Conservation (phyloP, 2,888 invertebrate species). For the Gymnoscelis rufifasciata region DNA sequence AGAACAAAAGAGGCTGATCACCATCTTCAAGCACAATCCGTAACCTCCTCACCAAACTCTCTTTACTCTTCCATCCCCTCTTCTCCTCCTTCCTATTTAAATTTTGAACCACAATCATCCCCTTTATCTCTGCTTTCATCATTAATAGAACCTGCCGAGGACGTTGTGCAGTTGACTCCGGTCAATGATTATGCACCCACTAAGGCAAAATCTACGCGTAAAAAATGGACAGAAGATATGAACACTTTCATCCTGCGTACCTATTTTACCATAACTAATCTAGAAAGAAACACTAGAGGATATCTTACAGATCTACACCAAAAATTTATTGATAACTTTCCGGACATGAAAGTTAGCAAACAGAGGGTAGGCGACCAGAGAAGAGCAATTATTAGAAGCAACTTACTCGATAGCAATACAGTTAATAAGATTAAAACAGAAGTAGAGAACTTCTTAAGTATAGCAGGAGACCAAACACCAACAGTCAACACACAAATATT, state of each 20-base stretch:
- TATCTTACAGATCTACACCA: constrained; percentile 11
- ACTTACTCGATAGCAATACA: neutral
- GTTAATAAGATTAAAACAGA: neutral
- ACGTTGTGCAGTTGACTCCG: neutral
- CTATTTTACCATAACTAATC: neutral
- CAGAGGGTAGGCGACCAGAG: constrained; percentile 14
- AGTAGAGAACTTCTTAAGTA: neutral
- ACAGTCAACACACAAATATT: too few species aligned
- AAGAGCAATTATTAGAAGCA: neutral
- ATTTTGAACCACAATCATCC: too few species aligned
- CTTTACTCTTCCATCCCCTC: neutral
- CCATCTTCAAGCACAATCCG: too few species aligned
- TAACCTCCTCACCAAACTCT: constrained; percentile 1
- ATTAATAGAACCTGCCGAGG: neutral
- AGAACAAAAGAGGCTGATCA: too few species aligned
- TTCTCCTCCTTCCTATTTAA: neutral
- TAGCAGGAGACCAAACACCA: neutral
- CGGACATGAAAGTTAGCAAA: constrained; percentile 8
- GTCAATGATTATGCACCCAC: neutral
- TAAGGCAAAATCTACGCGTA: neutral
- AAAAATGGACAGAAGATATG: constrained; percentile 8
- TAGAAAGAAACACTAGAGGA: neutral
- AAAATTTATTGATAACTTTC: constrained; percentile 5
- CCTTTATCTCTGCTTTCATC: too few species aligned
- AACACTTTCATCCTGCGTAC: constrained; percentile 12